Evolutionary conservation across 2,113 vertebrate species (phyloP).

Genomic region (Trachemys scripta): DNA sequence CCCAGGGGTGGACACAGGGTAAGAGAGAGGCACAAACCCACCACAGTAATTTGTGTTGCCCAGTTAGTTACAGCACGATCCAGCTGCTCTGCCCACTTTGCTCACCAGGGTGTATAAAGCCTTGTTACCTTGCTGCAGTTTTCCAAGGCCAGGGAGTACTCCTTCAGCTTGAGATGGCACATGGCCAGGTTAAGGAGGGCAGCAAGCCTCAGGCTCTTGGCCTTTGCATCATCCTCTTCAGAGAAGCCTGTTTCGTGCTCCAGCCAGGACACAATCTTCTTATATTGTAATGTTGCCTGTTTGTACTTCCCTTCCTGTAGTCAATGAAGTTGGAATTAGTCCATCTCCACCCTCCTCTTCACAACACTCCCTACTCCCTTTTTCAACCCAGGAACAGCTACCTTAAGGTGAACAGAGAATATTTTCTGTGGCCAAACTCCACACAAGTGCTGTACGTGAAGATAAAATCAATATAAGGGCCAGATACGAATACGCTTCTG

Average conservation of each 20-base stretch:
- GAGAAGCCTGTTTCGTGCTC: constrained; percentile 89
- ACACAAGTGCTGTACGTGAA: not conserved
- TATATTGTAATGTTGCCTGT: constrained; percentile 92
- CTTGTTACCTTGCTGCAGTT: constrained; percentile 92
- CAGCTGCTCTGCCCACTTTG: not conserved
- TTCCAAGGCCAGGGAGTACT: constrained; percentile 89
- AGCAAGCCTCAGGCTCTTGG: constrained; percentile 88
- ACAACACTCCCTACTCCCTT: not conserved
- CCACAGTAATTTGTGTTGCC: not conserved
- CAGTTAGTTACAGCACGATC: not conserved
- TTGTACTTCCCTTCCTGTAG: constrained; percentile 93
- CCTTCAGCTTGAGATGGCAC: constrained; percentile 94
- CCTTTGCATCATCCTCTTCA: constrained; percentile 83
- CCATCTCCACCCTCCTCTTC: not conserved
- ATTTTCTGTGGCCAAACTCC: not conserved
- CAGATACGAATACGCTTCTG: not conserved
- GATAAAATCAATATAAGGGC: not conserved
- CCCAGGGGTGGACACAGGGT: not conserved
- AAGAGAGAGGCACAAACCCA: not conserved
- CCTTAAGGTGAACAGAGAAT: not conserved
- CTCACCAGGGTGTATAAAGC: not conserved
- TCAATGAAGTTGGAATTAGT: not conserved
- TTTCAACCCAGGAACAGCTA: not conserved
- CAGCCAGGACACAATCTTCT: constrained; percentile 95
- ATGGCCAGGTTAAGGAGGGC: constrained; percentile 96